phyloP scores from a whole-genome alignment of 2,797 vertebrate species.

The Okamejei kenojei region DNA sequence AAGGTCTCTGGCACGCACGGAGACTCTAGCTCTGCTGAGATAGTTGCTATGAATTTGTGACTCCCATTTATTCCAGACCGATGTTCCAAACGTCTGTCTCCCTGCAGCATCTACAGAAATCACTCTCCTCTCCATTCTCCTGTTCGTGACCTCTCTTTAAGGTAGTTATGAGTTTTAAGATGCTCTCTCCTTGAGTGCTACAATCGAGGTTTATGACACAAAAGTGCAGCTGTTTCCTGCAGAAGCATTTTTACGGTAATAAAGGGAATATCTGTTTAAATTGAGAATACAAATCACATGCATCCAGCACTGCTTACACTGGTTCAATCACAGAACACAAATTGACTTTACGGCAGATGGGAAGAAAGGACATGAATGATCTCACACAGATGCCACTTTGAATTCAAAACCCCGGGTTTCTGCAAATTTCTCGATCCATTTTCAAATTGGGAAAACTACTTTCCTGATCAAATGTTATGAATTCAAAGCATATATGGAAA shows the following conservation, averaged over 20 bases:
- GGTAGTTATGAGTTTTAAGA: neutral
- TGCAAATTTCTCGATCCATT: neutral
- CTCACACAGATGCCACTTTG: neutral
- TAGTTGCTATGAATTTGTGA: neutral
- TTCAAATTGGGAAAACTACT: neutral
- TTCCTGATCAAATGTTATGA: neutral
- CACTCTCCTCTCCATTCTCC: neutral
- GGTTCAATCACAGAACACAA: neutral
- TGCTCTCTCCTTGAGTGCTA: neutral
- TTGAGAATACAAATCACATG: neutral
- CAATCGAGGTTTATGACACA: neutral
- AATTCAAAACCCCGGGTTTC: neutral
- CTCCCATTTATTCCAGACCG: neutral
- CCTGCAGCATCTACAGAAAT: neutral
- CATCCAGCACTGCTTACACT: neutral
- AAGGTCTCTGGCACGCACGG: neutral
- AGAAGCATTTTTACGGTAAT: neutral
- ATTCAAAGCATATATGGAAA: neutral
- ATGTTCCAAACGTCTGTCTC: neutral
- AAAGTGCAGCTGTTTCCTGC: neutral
- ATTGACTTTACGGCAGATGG: neutral
- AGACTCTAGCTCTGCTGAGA: neutral
- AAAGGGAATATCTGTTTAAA: constrained; percentile 13
- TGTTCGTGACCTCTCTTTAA: neutral
- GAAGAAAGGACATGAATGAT: neutral